A percentile compares a stretch with the other conserved stretches of the same genome.
Evolutionary conservation across 2,113 vertebrate genomes (phyloP).

Genomic region (Centropristis striata): DNA sequence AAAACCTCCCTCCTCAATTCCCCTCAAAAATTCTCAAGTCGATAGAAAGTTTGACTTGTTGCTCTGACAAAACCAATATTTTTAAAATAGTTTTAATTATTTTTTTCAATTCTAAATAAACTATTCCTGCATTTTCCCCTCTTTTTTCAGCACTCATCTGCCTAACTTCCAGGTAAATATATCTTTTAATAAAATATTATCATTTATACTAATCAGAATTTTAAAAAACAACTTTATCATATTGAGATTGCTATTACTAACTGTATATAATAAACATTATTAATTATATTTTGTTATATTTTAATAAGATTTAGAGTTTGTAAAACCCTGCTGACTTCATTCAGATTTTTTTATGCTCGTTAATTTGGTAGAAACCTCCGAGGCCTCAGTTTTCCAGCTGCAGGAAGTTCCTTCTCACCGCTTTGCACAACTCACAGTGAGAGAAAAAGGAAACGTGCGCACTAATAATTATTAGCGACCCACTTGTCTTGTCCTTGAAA

Average conservation of each 20-base stretch:
- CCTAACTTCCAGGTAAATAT: background rate
- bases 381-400: conserved; percentile 6
- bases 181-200: background rate
- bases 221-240: background rate
- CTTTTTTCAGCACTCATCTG: background rate
- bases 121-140: background rate
- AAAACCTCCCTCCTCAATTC: conserved; percentile 45
- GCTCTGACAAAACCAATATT: conserved; percentile 18
- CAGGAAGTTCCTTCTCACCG: background rate
- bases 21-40: conserved; percentile 16
- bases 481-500: conserved; percentile 66
- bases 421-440: conserved; percentile 31
- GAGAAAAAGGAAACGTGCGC: conserved; percentile 59
- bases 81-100: background rate
- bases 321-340: background rate
- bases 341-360: background rate
- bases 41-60: conserved; percentile 45
- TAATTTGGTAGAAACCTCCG: background rate
- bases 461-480: conserved; percentile 71
- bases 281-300: background rate
- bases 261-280: background rate
- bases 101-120: background rate
- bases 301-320: background rate
- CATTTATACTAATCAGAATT: background rate
- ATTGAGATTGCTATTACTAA: background rate